These are phyloP conservation scores for Apodemia zela DNA, from an alignment of 2,888 invertebrate species.

Conservation along the genomic window DNA sequence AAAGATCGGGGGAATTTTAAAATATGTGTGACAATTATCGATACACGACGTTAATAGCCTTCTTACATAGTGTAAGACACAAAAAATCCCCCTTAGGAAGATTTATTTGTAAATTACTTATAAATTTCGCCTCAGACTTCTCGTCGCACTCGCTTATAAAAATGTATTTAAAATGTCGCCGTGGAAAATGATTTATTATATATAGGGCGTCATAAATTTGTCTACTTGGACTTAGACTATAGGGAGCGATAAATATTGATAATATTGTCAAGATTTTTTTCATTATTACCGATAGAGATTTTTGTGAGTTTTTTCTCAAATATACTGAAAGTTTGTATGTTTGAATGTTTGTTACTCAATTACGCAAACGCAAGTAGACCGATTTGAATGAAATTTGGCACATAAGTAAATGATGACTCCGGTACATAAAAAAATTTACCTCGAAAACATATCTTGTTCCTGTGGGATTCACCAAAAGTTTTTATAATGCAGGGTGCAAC, in stretches of 20 bases:
- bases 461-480: too few species aligned
- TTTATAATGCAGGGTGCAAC: too few species aligned
- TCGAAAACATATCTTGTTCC: too few species aligned
- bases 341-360: too few species aligned
- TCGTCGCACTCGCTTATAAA: constrained; percentile 74
- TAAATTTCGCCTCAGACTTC: constrained; percentile 65
- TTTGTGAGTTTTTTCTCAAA: too few species aligned
- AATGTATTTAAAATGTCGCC: constrained; percentile 79
- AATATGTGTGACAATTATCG: constrained; percentile 81
- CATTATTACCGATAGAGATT: constrained; percentile 9
- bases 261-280: constrained; percentile 34
- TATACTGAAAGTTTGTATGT: too few species aligned
- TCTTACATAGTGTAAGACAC: constrained; percentile 65
- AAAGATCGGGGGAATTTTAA: constrained; percentile 55
- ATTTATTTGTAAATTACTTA: constrained; percentile 80
- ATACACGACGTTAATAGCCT: constrained; percentile 78
- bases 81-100: constrained; percentile 67
- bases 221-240: constrained; percentile 67
- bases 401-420: too few species aligned
- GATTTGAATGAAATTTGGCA: too few species aligned
- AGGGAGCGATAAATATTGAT: constrained; percentile 61
- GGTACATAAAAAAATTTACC: too few species aligned
- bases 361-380: too few species aligned
- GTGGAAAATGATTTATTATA: constrained; percentile 70
- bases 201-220: constrained; percentile 74